Evolutionary conservation across 2,797 vertebrate species (phyloP).

Genomic region (Oryzias sinensis): DNA sequence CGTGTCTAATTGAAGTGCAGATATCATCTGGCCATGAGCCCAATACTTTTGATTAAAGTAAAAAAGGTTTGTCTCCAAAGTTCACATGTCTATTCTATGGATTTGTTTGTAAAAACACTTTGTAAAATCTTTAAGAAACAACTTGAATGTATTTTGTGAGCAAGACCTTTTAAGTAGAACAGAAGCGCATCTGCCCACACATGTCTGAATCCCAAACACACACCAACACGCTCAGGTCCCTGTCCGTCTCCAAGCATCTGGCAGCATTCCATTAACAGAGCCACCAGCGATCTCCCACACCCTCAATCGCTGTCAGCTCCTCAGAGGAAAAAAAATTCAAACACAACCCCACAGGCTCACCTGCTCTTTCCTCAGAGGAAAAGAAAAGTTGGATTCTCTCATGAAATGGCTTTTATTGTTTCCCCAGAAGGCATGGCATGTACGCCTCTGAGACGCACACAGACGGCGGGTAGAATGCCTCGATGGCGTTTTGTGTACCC

Average conservation of each 20-base stretch:
- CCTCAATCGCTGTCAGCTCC: slow-evolving; percentile 54
- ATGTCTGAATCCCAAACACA: slow-evolving; percentile 19
- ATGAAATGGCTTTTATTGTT: slow-evolving; percentile 69
- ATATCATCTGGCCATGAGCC: no score
- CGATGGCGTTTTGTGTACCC: slow-evolving; percentile 67
- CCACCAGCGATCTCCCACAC: slow-evolving; percentile 47
- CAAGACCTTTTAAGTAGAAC: slow-evolving; percentile 18
- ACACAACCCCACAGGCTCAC: slow-evolving; percentile 35
- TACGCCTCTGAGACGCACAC: slow-evolving; percentile 55
- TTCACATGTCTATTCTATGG: no score
- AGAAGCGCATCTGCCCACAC: slow-evolving; percentile 28
- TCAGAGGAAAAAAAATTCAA: slow-evolving; percentile 14
- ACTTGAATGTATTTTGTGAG: slow-evolving; percentile 9
- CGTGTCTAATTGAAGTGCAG: no score
- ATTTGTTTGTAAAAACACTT: neutral
- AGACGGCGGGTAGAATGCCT: slow-evolving; percentile 60
- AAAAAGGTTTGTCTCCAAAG: no score
- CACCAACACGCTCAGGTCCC: slow-evolving; percentile 30
- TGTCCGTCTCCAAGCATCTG: slow-evolving; percentile 47
- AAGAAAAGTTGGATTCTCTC: slow-evolving; percentile 67
- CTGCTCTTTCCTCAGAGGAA: slow-evolving; percentile 57
- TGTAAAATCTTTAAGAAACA: no score
- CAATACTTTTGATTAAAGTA: no score
- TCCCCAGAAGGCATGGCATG: slow-evolving; percentile 70
- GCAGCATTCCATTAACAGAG: slow-evolving; percentile 60